Base-by-base conservation (phyloP, 2,888 invertebrate species). In the Myopa testacea region DNA sequence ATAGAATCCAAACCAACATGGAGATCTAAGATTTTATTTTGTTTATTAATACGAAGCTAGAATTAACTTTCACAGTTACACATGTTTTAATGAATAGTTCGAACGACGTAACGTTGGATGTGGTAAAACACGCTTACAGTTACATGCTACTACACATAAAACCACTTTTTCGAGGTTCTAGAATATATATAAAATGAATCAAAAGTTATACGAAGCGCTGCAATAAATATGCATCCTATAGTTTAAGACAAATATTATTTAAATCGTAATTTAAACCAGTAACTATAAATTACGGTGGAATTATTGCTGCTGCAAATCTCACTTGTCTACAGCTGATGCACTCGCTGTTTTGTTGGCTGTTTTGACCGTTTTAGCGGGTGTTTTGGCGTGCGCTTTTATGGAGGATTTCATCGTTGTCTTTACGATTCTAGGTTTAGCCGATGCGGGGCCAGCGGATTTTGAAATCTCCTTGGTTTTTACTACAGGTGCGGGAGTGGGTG, bases 241-340 rank as follows among this genome's bases (percentile, higher is more conserved):
- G 62, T 62, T n/a, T 8, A 10, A 45, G 8, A 45, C 45, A 45
- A 45, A 8, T 45, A 45, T 45, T 45, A 45, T 8, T 45, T 45
- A 45, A 6, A 8, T 6, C 45, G 45, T 10, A 10, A 45, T 45
- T 45, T 10, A 45, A 45, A 45, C 45, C 45, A 45, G 45, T 10
- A 45, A 45, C 10, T 45, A 45, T 6, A 45, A 45, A 45, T 10
- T 45, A 45, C 45, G 45, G 10, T 45, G 45, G 45, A 55, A n/a
- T 55, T n/a, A 12, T n/a, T 14, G 55, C 5, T 55, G 16, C 14
- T 55, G 16, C 16, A 16, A 5, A 16, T 60, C 8, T 78, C 76
- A 5, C 69, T 79, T 83, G 40, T 82, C 81, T 26, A 82, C 82
- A 12, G 78, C 71, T 65, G 79, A 16, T 65, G 79, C n/a, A 60